Evolutionary conservation across 2,797 vertebrate genomes (phyloP).

Genomic region (Xerus rutilus): DNA sequence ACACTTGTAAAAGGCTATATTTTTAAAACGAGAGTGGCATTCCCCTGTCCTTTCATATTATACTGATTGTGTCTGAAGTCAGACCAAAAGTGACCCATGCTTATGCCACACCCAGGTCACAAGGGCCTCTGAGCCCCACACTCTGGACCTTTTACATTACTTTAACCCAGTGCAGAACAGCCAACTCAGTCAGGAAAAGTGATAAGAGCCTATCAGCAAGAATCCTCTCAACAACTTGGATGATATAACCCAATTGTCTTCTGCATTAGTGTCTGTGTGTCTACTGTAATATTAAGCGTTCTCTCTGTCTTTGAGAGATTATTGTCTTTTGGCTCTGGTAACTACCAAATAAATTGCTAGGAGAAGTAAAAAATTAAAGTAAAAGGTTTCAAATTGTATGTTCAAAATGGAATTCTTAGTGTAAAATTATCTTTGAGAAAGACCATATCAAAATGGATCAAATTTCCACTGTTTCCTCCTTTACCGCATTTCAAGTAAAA

Average conservation of each 20-base stretch:
- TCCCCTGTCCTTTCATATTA: not conserved
- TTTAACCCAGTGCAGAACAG: not conserved
- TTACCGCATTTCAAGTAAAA: slow-evolving; percentile 14
- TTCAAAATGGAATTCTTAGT: slow-evolving; percentile 34
- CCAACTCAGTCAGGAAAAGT: not conserved
- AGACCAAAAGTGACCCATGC: not conserved
- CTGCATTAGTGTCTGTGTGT: not conserved
- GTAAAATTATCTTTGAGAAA: slow-evolving; percentile 47
- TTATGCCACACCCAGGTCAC: accelerated
- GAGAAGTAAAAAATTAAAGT: slow-evolving; percentile 6
- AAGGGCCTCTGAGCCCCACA: accelerated
- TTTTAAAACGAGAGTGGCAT: not conserved
- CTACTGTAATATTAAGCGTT: not conserved
- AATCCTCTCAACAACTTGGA: not conserved
- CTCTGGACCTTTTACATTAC: accelerated
- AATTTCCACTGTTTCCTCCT: not conserved
- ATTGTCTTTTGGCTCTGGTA: not conserved
- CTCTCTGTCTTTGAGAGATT: not conserved
- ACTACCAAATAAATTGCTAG: not conserved
- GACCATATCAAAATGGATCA: not conserved
- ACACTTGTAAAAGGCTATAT: not conserved
- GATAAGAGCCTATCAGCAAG: not conserved
- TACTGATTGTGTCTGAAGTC: not conserved
- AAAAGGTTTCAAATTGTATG: slow-evolving; percentile 23
- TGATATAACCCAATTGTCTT: not conserved